Base-by-base conservation (phyloP, 2,888 invertebrate species). In the Limnephilus lunatus region DNA sequence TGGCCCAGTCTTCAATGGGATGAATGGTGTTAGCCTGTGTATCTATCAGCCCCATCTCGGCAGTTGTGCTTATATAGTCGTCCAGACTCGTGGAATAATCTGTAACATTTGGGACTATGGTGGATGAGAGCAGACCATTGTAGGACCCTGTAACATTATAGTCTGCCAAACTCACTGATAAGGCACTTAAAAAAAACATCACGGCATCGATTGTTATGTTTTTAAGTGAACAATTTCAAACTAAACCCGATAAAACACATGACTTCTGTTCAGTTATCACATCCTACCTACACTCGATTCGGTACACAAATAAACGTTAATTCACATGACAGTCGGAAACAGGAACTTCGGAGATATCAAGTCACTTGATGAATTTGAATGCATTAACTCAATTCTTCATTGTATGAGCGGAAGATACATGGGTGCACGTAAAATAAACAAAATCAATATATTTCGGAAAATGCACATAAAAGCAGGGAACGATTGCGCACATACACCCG, bases 121-220 rank as follows among this genome's bases (percentile, higher is more conserved):
- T 94, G 95, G 95, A 94, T 96, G 94, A 91, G 94, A 94, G 94
- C 94, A 96, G 94, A 90, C 94, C 94, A 94, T 94, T 95, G 92
- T 95, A 95, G 32, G 95, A 95, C 94, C 96, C 96, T 95, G 95
- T 95, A 94, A 96, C 94, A 93, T 96, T 92, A 83, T 92, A 95
- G 94, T 95, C 95, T 94, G 96, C 95, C 95, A 96, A 95, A 94
- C 96, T 96, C 94, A 96, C 95, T 94, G 96, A 95, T 95, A 96
- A 95, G 95, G 95, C 96, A 95, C 96, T 95, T 94, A 96, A 95
- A 94, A 96, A 95, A 95, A 96, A 95, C 96, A 96, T 96, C 90
- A 93, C 93, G 92, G 94, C 92, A 94, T 90, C 91, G 93, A 90
- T 35, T 85, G 86, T 85, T 91, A 30, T 81, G 53, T 35, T 85